Base-by-base conservation (phyloP, 2,888 invertebrate species). In the Scaptodrosophila latifasciaeformis region DNA sequence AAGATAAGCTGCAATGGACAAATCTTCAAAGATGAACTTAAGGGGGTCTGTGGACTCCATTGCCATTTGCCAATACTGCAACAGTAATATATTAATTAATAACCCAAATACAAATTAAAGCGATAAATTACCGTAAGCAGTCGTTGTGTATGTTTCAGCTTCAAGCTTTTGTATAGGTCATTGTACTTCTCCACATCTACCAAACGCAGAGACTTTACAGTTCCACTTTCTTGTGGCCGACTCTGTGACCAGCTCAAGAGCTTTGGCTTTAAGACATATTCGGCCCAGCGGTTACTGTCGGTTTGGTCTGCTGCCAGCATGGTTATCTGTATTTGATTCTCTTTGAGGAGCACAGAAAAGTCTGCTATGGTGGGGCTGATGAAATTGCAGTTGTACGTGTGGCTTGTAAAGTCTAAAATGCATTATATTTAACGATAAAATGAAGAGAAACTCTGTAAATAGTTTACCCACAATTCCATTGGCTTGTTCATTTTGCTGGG, bases 11-110 rank as follows among this genome's bases (percentile, higher is more conserved):
- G 96, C 95, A 75, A 99, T 98, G 2, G 96, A 96, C 62, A 99
- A 89, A 86, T 99, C 99, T 89, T 99, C 99, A 87, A 93, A 96
- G 0, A 99, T 95, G 88, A 93, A 97, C 86, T 99, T 99, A 43
- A 91, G 87, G 12, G 99, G 96, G 86, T 99, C 96, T 4, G 99
- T 99, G 59, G 90, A 92, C 87, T 97, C 96, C 3, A 94, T 97
- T 62, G 90, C 92, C 85, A 96, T 95, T 10, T 93, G 91, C 98
- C 98, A 99, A 61, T 91, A 90, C 91, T 94, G 69, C 87, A 86
- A 19, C 9, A 30, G 10, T n/a, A n/a, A n/a, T n/a, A n/a, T n/a
- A n/a, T 27, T 15, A 35, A 29, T 18, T 10, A 46, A 13, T n/a
- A n/a, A n/a, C n/a, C n/a, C n/a, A n/a, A n/a, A n/a, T n/a, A n/a